Evolutionary conservation across 2,888 invertebrate species (phyloP), one percentile per base, ranked within the genome.

Genomic region (Iselma pallidipennis): DNA sequence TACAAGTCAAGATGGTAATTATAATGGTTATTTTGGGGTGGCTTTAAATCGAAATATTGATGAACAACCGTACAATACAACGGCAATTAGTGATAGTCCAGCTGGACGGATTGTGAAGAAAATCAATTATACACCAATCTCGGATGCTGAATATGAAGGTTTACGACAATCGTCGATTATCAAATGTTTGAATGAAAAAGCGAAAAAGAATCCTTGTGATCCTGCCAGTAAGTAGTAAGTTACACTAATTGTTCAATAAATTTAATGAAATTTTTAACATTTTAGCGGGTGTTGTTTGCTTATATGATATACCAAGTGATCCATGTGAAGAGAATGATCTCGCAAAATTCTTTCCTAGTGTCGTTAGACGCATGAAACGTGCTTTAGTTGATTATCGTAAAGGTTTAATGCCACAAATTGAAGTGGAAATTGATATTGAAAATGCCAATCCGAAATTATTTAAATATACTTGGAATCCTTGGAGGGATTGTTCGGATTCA

Each of bases 241-340:
- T 49, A n/a, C n/a, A n/a, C 5, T 4, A 23, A 54, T 14, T 21
- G n/a, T 21, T 54, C 21, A 7, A 23, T 54, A n/a, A n/a, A n/a
- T 28, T n/a, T 28, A 10, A 10, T 4, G 2, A 6, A 25, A 21
- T 14, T 55, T 45, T 26, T 10, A 12, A 9, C 21, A 31, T 82
- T 82, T 66, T 76, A 87, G 87, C 76, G 63, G 85, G 79, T 37
- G 84, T 85, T 4, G 87, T 88, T n/a, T 91, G 91, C 71, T 83
- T 91, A 12, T 95, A 88, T 80, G 90, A 95, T 76, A 86, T 95
- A 48, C 86, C 87, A 0, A 84, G 85, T 54, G 95, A 95, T 78
- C 94, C 94, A 0, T 89, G 91, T 73, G 94, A 95, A 78, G 88
- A 88, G 55, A 87, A 87, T 71, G 91, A 95, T 73, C 76, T 88